Evolutionary conservation across 2,113 vertebrate species (phyloP), one percentile per base, ranked within the genome.

Genomic region (Gasterosteus aculeatus): DNA sequence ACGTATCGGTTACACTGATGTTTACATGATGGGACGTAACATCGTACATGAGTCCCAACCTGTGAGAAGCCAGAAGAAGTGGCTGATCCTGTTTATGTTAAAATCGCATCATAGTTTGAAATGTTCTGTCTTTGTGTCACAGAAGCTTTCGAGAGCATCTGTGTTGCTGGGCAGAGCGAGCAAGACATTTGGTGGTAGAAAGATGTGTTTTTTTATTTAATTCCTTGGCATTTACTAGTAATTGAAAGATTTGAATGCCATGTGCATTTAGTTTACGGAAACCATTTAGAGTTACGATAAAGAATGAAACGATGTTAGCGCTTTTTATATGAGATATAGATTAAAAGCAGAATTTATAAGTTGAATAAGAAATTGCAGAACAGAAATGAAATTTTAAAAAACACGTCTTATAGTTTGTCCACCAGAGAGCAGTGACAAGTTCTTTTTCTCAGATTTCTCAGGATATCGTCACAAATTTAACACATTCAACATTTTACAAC

Each of bases 21-120:
- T 51, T 39, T 53, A 3, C 9, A 19, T 59, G 35, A 26, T 19
- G 26, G 26, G 51, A 69, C 31, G 57, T 12, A 26, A n/a, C 18
- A 31, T 42, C 10, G n/a, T 77, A 35, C 56, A n/a, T 18, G 54
- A 41, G 59, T 68, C 10, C 22, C 66, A 3, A 46, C 33, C 39
- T 42, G 19, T 51, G 12, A 10, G 29, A 10, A 33, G 62, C 44
- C 31, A 12, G 11, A 35, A 4, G 18, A 59, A 35, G 19, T 22
- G 26, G n/a, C 35, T 69, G 31, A 19, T 58, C 10, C 22, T 53
- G 71, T n/a, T 19, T 15, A 26, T 19, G 73, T 68, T 38, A 63
- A 46, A 31, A 19, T 69, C 51, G 63, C 5, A 49, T 53, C 31
- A 67, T 1, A 54, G 10, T 42, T 19, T 31, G 38, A 66, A 39